Conservation (phyloP, 2,797 vertebrate species). For the Molossus molossus region DNA sequence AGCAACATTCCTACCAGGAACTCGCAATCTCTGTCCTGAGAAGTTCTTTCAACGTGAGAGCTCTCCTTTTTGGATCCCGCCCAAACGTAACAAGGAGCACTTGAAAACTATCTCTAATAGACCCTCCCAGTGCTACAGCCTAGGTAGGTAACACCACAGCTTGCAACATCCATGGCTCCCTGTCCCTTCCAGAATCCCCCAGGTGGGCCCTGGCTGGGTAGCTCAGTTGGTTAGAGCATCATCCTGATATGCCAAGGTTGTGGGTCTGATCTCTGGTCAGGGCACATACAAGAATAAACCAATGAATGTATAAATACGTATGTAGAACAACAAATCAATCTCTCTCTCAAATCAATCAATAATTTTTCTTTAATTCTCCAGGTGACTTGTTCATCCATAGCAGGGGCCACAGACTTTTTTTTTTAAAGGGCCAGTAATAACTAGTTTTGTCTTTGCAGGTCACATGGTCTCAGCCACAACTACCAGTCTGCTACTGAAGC, state of each 20-base stretch:
- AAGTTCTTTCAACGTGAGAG: constrained; percentile 11
- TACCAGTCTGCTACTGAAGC: not conserved
- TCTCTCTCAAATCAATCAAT: not conserved
- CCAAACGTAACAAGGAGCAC: not conserved
- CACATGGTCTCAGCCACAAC: not conserved
- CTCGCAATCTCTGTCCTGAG: not conserved
- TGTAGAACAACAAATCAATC: not conserved
- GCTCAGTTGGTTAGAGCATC: not conserved
- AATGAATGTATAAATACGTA: not conserved
- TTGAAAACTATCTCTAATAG: not conserved
- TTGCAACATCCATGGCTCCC: not conserved
- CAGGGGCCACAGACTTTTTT: not conserved
- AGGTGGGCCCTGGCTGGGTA: not conserved
- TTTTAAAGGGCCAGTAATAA: not conserved
- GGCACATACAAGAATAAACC: not conserved
- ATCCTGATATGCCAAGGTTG: not conserved
- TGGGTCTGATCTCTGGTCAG: not conserved
- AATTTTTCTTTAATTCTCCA: not conserved
- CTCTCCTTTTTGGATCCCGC: not conserved
- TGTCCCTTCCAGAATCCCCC: not conserved
- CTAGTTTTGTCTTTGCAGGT: not conserved
- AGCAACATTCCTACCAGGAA: not conserved
- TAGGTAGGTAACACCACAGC: not conserved
- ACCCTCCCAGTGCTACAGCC: not conserved
- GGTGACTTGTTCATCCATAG: not conserved